phyloP scores from a whole-genome alignment of 64 coral and sea anemone species.

The Exaiptasia diaphana region DNA sequence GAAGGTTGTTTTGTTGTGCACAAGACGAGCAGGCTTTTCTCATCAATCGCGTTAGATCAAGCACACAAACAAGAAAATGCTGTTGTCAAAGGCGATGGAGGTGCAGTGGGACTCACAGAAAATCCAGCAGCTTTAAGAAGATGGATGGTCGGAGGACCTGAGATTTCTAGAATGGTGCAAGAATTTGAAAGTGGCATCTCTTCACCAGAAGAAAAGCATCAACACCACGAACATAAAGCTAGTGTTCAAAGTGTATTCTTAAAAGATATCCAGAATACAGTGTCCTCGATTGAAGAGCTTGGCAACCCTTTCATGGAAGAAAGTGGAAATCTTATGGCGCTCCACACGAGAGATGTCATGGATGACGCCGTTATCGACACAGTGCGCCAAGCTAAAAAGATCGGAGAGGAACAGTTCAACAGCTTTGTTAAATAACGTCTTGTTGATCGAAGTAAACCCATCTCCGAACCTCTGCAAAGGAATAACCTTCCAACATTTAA shows the following conservation, averaged over 20 bases:
- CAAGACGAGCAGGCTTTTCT: background rate
- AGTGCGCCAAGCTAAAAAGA: background rate
- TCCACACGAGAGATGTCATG: slow-evolving; percentile 28
- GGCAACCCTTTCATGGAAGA: slow-evolving; percentile 34
- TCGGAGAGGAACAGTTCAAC: slow-evolving; percentile 6
- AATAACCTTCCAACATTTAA: slow-evolving; percentile 66
- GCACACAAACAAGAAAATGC: background rate
- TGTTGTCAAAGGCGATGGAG: background rate
- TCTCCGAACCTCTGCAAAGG: slow-evolving; percentile 35
- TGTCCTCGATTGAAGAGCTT: slow-evolving; percentile 23
- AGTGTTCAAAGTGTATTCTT: background rate
- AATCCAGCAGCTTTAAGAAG: background rate
- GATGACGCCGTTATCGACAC: background rate
- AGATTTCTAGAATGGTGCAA: background rate
- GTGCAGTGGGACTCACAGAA: background rate
- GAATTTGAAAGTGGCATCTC: background rate
- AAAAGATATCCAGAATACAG: background rate
- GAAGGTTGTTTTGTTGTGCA: slow-evolving; percentile 5
- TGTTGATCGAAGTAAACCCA: background rate
- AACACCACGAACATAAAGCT: background rate
- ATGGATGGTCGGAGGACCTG: background rate
- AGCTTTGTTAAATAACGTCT: background rate
- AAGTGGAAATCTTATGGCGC: slow-evolving; percentile 1
- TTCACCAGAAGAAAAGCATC: background rate
- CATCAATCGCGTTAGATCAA: background rate